phyloP scores from a whole-genome alignment of 2,888 invertebrate species.

The Sesia bembeciformis region DNA sequence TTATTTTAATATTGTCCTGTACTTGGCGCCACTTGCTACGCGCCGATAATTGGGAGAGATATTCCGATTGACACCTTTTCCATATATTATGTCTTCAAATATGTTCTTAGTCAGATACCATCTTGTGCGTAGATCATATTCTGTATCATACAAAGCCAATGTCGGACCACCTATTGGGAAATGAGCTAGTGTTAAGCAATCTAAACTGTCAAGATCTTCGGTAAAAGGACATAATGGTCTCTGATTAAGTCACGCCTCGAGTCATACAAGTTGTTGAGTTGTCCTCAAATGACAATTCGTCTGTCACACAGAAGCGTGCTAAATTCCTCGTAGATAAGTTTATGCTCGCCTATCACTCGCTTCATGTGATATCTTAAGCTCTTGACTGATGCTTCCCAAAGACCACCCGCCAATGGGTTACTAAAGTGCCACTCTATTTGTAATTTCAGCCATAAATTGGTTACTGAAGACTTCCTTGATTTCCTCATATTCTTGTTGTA shows the following conservation, averaged over 20 bases:
- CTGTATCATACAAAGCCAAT: no score
- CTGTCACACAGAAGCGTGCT: constrained; percentile 8
- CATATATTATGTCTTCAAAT: not conserved
- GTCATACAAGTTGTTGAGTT: no score
- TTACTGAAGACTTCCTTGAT: not conserved
- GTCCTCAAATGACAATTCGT: no score
- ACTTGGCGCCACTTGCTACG: no score
- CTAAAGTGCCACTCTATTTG: no score
- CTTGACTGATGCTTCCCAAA: constrained; percentile 10
- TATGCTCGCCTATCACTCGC: constrained; percentile 7
- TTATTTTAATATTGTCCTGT: no score
- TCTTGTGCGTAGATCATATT: not conserved
- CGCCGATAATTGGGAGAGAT: no score
- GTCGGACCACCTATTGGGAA: not conserved
- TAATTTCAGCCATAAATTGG: no score
- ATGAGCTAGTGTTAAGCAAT: not conserved
- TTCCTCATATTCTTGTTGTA: constrained; percentile 4
- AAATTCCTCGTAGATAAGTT: constrained; percentile 12
- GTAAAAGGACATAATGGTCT: constrained; percentile 11
- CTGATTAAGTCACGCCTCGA: constrained; percentile 12
- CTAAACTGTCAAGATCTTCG: constrained; percentile 12
- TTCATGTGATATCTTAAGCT: constrained; percentile 10
- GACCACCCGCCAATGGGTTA: constrained; percentile 7
- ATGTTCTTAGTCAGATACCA: not conserved
- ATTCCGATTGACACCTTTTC: not conserved